A percentile compares a stretch with the other conserved stretches of the same genome.
Evolutionary conservation across 2,888 invertebrate genomes (phyloP).

Genomic region (Eulithis testata): DNA sequence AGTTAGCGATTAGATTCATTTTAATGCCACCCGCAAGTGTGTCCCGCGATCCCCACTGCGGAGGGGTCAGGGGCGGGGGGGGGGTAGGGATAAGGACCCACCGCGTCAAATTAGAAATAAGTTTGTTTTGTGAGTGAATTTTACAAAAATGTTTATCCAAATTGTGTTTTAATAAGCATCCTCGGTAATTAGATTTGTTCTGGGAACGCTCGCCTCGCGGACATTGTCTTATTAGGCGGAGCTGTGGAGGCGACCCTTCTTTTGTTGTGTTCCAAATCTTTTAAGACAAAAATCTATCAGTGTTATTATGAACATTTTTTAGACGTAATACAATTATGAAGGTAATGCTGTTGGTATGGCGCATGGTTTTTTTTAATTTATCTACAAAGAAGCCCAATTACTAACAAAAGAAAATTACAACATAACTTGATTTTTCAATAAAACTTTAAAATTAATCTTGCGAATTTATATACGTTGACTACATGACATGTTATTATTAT

Average conservation of each 20-base stretch:
- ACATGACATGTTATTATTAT: no score
- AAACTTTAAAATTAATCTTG: no score
- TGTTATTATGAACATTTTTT: no score
- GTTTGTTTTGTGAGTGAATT: constrained; percentile 32
- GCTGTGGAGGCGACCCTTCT: constrained; percentile 17
- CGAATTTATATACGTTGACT: no score
- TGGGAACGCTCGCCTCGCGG: constrained; percentile 31
- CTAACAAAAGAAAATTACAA: no score
- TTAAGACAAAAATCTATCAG: background rate
- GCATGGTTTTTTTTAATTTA: no score
- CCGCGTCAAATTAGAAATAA: constrained; percentile 38
- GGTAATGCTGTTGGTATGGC: no score
- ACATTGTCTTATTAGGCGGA: constrained; percentile 31
- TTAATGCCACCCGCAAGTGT: constrained; percentile 31
- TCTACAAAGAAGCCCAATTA: no score
- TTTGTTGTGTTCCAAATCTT: background rate
- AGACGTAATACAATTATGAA: no score
- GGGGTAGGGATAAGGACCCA: constrained; percentile 1
- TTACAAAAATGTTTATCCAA: constrained; percentile 37
- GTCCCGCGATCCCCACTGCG: background rate
- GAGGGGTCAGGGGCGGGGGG: background rate
- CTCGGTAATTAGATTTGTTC: constrained; percentile 41
- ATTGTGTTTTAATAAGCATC: constrained; percentile 43
- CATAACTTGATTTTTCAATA: no score
- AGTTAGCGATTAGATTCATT: constrained; percentile 52